phyloP scores from a whole-genome alignment of 2,113 vertebrate species.

The Mustelus asterias region DNA sequence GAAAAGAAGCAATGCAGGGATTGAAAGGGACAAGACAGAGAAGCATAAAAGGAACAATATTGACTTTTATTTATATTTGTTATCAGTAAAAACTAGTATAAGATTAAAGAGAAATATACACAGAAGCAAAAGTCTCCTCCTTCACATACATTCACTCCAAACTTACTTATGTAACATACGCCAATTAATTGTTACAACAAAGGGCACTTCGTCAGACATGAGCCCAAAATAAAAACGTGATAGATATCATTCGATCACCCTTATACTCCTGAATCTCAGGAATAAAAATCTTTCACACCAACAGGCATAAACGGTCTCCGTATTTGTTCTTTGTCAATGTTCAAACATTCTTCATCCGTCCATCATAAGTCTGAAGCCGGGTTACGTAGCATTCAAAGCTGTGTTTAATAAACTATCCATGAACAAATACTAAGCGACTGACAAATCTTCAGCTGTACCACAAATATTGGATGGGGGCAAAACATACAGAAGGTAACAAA shows the following conservation, averaged over 20 bases:
- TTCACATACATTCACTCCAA: background rate
- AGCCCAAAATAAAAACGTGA: background rate
- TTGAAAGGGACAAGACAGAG: background rate
- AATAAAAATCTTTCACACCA: background rate
- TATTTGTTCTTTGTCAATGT: background rate
- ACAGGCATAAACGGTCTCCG: background rate
- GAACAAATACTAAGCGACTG: background rate
- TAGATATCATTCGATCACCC: background rate
- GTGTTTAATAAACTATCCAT: background rate
- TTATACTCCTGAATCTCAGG: background rate
- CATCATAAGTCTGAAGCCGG: background rate
- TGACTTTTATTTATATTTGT: background rate
- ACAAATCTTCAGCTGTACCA: background rate
- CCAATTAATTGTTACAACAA: background rate
- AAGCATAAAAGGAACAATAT: background rate
- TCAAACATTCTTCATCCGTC: background rate
- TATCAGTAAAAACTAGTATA: background rate
- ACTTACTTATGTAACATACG: background rate
- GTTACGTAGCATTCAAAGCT: background rate
- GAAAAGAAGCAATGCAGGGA: background rate
- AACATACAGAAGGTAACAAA: background rate
- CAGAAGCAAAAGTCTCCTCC: background rate
- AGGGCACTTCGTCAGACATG: background rate
- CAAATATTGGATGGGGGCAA: background rate
- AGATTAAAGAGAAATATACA: background rate